phyloP scores from a whole-genome alignment of 2,113 vertebrate species.

The Hepsetus odoe region DNA sequence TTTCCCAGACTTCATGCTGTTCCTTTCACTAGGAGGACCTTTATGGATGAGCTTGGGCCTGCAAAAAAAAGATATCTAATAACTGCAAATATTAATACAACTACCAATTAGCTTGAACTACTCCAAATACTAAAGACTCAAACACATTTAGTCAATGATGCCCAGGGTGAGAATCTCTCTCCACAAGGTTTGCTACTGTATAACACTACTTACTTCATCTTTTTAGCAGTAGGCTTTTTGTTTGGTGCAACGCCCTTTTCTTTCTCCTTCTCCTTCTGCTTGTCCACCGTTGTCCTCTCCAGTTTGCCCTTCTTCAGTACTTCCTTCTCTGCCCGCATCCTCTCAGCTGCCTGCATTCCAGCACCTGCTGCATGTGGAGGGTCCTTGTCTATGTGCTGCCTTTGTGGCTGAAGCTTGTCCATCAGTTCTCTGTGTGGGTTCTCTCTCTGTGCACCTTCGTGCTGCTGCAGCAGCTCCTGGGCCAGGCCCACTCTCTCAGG shows the following conservation, averaged over 20 bases:
- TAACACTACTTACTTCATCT: constrained; percentile 51
- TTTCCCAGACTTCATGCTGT: constrained; percentile 53
- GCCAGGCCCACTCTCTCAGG: constrained; percentile 37
- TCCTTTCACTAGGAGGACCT: constrained; percentile 52
- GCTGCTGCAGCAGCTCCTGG: constrained; percentile 31
- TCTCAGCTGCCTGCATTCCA: constrained; percentile 31
- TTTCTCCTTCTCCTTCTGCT: constrained; percentile 49
- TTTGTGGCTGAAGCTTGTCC: constrained; percentile 48
- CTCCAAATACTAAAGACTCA: neutral
- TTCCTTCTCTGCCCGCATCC: constrained; percentile 35
- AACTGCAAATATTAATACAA: neutral
- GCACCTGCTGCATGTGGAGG: constrained; percentile 19
- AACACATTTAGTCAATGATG: neutral
- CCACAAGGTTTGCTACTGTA: neutral
- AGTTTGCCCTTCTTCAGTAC: constrained; percentile 48
- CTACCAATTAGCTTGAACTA: neutral
- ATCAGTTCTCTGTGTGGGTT: constrained; percentile 33
- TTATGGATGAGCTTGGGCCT: constrained; percentile 55
- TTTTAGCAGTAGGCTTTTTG: constrained; percentile 53
- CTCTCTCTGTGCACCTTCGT: constrained; percentile 17
- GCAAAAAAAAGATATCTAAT: constrained; percentile 18
- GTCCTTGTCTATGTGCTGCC: constrained; percentile 42
- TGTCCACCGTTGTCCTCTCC: constrained; percentile 41
- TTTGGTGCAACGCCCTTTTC: constrained; percentile 44
- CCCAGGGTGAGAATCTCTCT: neutral